phyloP scores from a whole-genome alignment of 1,140 invertebrate species.

The Bombus pyrosoma region DNA sequence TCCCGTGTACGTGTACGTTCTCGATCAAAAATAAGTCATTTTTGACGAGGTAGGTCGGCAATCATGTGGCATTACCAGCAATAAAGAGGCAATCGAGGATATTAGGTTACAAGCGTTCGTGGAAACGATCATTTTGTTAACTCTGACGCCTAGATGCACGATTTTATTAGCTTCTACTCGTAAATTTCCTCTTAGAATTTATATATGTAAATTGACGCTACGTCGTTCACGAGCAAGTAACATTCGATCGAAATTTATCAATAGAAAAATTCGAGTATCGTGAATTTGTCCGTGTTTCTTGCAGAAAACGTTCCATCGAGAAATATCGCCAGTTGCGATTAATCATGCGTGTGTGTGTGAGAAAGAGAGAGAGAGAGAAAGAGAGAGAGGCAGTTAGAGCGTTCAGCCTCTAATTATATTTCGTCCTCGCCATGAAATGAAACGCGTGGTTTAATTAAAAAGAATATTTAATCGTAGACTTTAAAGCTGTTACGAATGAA shows the following conservation, averaged over 20 bases:
- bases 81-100: not conserved
- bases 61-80: not conserved
- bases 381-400: too few species aligned
- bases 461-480: too few species aligned
- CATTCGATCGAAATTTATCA: not conserved
- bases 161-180: not conserved
- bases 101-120: not conserved
- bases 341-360: rapidly evolving
- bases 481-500: too few species aligned
- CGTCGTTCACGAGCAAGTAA: not conserved
- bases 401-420: too few species aligned
- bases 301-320: not conserved
- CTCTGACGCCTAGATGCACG: not conserved
- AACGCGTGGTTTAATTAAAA: too few species aligned
- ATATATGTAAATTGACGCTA: not conserved
- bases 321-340: not conserved
- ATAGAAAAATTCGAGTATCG: not conserved
- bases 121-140: not conserved
- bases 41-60: not conserved
- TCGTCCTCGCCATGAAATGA: too few species aligned
- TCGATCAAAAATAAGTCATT: not conserved
- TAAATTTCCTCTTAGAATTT: not conserved
- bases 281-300: not conserved
- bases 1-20: not conserved
- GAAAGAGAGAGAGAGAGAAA: too few species aligned